A percentile compares a stretch with the other conserved stretches of the same genome.
phyloP scores from a whole-genome alignment of 1,140 invertebrate genomes.

The Eumaeus atala region DNA sequence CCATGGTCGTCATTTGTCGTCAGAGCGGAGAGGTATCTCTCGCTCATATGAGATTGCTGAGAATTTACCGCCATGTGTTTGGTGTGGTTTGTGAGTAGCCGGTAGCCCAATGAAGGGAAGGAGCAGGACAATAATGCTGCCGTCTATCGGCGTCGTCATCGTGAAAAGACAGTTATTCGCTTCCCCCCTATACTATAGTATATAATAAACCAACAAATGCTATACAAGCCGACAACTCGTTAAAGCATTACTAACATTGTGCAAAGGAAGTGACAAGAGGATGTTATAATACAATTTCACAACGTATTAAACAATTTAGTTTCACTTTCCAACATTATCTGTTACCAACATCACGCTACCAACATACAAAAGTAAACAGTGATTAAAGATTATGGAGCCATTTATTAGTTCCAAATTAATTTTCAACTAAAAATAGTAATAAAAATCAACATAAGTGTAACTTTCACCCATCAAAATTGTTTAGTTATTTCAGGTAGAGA shows the following conservation, averaged over 20 bases:
- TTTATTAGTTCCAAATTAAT: slow-evolving; percentile 3
- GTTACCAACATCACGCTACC: background rate
- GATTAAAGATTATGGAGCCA: slow-evolving; percentile 7
- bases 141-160: too few relatives aligned
- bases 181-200: too few relatives aligned
- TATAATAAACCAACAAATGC: too few relatives aligned
- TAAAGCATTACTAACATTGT: background rate
- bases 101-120: too few relatives aligned
- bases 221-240: too few relatives aligned
- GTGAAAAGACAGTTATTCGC: too few relatives aligned
- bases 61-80: too few relatives aligned
- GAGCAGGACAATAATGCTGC: too few relatives aligned
- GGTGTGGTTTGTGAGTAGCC: too few relatives aligned
- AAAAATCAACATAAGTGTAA: slow-evolving; percentile 23
- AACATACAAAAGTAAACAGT: slow-evolving; percentile 5
- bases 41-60: too few relatives aligned
- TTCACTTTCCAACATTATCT: slow-evolving; percentile 3
- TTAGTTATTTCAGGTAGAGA: slow-evolving; percentile 29
- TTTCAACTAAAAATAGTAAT: slow-evolving; percentile 6
- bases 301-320: slow-evolving; percentile 1
- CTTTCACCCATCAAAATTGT: slow-evolving; percentile 49
- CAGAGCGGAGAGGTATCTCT: too few relatives aligned
- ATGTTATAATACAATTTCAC: slow-evolving; percentile 9
- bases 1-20: too few relatives aligned
- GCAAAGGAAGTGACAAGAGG: slow-evolving; percentile 9